A percentile compares a stretch with the other conserved stretches of the same genome.
Conservation (phyloP, 2,888 invertebrate species). For the Panorpa germanica region DNA sequence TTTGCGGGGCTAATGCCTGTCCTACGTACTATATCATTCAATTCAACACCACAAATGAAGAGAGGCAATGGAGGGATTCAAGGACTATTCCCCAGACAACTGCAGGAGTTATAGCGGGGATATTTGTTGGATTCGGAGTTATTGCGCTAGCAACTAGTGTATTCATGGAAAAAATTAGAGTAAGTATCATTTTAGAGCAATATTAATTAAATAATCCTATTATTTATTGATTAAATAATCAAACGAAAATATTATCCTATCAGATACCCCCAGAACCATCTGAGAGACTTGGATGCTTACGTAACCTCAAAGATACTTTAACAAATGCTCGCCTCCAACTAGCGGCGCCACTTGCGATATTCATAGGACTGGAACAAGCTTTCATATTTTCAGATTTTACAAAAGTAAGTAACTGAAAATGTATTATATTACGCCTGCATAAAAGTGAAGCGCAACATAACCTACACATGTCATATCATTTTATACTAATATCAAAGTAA, state of each 20-base stretch:
- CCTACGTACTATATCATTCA: constrained; percentile 20
- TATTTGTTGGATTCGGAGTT: no score
- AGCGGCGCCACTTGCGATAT: constrained; percentile 57
- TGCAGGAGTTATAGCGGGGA: no score
- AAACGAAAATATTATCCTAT: no score
- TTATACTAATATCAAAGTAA: no score
- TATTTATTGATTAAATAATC: no score
- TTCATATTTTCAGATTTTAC: constrained; percentile 70
- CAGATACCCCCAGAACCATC: no score
- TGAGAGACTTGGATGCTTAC: constrained; percentile 26
- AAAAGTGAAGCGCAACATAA: not conserved
- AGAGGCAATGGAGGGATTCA: constrained; percentile 29
- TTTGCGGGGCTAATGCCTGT: constrained; percentile 38
- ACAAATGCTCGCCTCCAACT: constrained; percentile 44
- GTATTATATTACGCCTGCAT: not conserved
- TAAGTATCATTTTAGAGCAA: no score
- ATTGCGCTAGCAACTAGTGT: no score
- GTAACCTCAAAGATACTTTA: constrained; percentile 29
- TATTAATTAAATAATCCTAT: no score
- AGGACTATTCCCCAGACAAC: no score
- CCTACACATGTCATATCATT: no score
- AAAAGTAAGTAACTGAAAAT: constrained; percentile 30
- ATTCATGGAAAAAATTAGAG: no score
- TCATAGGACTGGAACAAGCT: constrained; percentile 69
- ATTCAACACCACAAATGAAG: constrained; percentile 14